These are phyloP conservation scores for Cantharis lateralis DNA, from an alignment of 2,888 invertebrate genomes.

Conservation along the genomic window DNA sequence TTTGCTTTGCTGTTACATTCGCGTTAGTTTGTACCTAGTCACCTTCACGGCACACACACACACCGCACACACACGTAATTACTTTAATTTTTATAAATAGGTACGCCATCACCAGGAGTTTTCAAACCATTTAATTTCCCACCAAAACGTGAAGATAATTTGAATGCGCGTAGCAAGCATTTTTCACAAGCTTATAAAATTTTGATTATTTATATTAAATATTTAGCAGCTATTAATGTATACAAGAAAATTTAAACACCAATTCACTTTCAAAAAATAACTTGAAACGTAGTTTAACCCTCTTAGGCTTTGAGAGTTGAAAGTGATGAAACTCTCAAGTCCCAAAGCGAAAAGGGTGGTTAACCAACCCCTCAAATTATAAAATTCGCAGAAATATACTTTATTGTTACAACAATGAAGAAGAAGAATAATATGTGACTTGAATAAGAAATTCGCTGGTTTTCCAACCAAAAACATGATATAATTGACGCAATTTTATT, in stretches of 20 bases:
- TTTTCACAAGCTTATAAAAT: neutral
- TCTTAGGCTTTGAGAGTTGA: neutral
- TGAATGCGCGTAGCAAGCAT: neutral
- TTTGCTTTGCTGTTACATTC: neutral
- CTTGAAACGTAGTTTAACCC: slow-evolving; percentile 6
- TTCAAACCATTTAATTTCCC: neutral
- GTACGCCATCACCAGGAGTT: too few relatives aligned
- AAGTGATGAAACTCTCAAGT: slow-evolving; percentile 1
- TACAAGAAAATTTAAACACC: neutral
- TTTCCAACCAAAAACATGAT: neutral
- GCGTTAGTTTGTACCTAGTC: neutral
- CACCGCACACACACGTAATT: too few relatives aligned
- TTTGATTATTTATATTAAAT: neutral
- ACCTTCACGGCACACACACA: neutral
- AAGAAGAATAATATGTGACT: neutral
- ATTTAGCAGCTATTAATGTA: neutral
- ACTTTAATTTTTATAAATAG: too few relatives aligned
- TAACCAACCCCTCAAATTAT: slow-evolving; percentile 9
- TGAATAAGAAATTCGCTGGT: neutral
- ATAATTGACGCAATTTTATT: neutral
- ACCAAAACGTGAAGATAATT: neutral
- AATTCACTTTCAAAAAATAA: neutral
- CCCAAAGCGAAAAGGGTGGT: neutral
- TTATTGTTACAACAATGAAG: neutral
- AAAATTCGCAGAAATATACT: neutral